phyloP scores from a whole-genome alignment of 1,140 invertebrate species.

The Drosophila dunni region DNA sequence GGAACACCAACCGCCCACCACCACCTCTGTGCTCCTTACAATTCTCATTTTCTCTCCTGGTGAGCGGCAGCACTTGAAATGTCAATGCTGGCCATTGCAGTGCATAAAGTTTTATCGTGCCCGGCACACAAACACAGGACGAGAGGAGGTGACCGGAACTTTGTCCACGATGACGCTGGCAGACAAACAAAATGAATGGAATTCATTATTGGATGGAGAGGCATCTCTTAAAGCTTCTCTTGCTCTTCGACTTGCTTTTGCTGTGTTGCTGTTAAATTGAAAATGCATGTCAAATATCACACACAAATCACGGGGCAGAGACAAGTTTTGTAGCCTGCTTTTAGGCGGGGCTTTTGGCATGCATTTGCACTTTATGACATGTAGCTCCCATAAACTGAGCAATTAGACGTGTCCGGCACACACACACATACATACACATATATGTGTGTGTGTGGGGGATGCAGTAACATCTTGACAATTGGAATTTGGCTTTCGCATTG shows the following conservation, averaged over 20 bases:
- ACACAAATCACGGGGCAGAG: slow-evolving; percentile 66
- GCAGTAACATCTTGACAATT: slow-evolving; percentile 69
- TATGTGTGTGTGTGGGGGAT: background rate
- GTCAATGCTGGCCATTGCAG: slow-evolving; percentile 74
- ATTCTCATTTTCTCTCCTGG: background rate
- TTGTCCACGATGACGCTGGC: slow-evolving; percentile 26
- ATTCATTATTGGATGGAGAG: slow-evolving; percentile 72
- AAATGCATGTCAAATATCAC: slow-evolving; percentile 79
- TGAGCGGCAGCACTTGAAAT: slow-evolving; percentile 67
- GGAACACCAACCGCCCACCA: slow-evolving; percentile 20
- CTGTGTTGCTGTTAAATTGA: slow-evolving; percentile 65
- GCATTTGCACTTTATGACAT: slow-evolving; percentile 75
- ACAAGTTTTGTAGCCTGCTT: slow-evolving; percentile 56
- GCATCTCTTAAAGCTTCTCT: slow-evolving; percentile 46
- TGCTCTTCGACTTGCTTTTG: too few species aligned
- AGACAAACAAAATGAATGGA: slow-evolving; percentile 76
- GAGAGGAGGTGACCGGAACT: slow-evolving; percentile 29
- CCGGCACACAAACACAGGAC: slow-evolving; percentile 7
- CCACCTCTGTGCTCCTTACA: background rate
- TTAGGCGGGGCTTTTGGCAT: slow-evolving; percentile 29
- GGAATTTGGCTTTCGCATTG: slow-evolving; percentile 74
- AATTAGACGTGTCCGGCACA: slow-evolving; percentile 70
- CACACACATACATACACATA: slow-evolving; percentile 9
- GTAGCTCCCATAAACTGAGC: slow-evolving; percentile 68
- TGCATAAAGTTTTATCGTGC: slow-evolving; percentile 80